These are phyloP conservation scores for Lagopus muta DNA, from an alignment of 2,113 vertebrate genomes.

Conservation along the genomic window DNA sequence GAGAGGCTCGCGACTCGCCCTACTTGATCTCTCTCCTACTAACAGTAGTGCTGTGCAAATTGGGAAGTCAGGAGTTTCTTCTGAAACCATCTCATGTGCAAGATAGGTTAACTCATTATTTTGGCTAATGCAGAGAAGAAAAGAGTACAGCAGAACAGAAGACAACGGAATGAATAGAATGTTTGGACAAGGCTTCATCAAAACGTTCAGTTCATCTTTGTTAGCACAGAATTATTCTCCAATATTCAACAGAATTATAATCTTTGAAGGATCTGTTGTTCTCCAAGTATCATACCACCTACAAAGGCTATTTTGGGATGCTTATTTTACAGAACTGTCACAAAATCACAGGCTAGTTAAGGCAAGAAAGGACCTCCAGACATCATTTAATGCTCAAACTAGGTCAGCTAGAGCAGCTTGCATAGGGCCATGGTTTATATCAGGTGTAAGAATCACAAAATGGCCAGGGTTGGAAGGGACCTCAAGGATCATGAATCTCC, in stretches of 20 bases:
- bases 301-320: accelerated
- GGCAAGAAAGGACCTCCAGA: neutral
- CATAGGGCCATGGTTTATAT: neutral
- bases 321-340: neutral
- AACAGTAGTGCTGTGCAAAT: neutral
- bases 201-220: neutral
- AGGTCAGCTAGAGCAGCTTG: neutral
- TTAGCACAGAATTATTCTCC: neutral
- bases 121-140: constrained; percentile 1
- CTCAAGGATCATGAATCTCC: no score
- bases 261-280: neutral
- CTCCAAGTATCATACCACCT: neutral
- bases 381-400: neutral
- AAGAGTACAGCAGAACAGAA: neutral
- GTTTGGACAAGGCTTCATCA: constrained; percentile 24
- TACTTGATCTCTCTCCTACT: neutral
- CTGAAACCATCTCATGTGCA: neutral
- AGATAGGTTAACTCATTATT: constrained; percentile 5
- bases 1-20: neutral
- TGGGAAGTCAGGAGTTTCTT: neutral
- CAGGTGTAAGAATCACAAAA: neutral
- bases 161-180: neutral
- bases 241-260: neutral
- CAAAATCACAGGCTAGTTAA: neutral
- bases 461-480: no score